Percentiles rank a stretch among this genome's conserved stretches.
Conservation (phyloP, 2,113 vertebrate genomes). For the Pseudorasbora parva region DNA sequence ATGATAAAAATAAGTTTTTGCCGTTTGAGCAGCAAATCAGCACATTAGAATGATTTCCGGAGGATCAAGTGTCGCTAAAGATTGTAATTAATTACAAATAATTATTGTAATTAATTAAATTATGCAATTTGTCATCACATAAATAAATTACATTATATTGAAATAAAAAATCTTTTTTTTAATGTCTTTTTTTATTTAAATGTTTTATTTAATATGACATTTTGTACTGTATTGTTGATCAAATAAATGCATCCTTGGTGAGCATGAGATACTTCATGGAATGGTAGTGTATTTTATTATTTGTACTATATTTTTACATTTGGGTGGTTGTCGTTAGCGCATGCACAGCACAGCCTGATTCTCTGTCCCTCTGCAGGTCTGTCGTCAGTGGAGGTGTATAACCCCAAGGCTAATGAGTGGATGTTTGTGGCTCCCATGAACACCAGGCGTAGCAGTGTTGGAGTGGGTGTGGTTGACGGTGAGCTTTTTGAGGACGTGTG, state of each 20-base stretch:
- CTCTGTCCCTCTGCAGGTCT: constrained; percentile 76
- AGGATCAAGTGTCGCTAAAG: background rate
- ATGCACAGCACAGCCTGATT: background rate
- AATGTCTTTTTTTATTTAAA: background rate
- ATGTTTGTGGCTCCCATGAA: constrained; percentile 93
- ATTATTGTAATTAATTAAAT: no score
- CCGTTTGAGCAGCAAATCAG: background rate
- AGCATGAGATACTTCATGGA: background rate
- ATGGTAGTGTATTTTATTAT: no score
- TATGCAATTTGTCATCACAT: no score
- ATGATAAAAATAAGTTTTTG: no score
- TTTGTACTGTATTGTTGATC: background rate
- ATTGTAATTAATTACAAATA: no score
- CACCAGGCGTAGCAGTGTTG: constrained; percentile 95
- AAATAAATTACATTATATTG: background rate
- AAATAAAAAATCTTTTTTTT: no score
- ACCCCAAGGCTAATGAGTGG: constrained; percentile 92
- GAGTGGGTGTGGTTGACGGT: constrained; percentile 94
- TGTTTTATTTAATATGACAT: no score
- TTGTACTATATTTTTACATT: no score
- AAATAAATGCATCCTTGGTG: background rate
- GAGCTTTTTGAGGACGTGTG: constrained; percentile 57
- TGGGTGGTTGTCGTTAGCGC: background rate
- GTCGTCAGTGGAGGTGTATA: constrained; percentile 92
- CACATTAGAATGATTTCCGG: background rate